Evolutionary conservation across 2,888 invertebrate species (phyloP).

Genomic region (Drosophila phalerata): DNA sequence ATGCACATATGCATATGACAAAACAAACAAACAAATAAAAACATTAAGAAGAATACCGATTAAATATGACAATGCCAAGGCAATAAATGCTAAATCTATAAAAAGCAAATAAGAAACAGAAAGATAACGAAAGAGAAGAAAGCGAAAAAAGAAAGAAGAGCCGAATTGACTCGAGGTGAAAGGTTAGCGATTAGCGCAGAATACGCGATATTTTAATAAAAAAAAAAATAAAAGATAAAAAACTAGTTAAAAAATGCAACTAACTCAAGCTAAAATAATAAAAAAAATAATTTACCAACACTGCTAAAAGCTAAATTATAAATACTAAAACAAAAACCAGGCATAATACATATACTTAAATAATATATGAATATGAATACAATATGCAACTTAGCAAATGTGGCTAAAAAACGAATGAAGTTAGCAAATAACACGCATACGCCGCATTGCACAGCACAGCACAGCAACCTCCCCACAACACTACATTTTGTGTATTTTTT

Average conservation of each 20-base stretch:
- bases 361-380: constrained; percentile 2
- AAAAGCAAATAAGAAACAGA: background rate
- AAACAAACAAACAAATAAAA: background rate
- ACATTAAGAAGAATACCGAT: background rate
- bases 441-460: constrained; percentile 39
- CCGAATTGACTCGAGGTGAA: constrained; percentile 14
- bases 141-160: background rate
- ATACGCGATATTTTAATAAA: constrained; percentile 48
- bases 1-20: background rate
- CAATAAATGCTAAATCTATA: constrained; percentile 27
- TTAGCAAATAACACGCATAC: constrained; percentile 58
- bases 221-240: constrained; percentile 22
- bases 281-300: constrained; percentile 44
- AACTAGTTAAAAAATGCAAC: constrained; percentile 39
- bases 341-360: constrained; percentile 6
- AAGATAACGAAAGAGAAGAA: background rate
- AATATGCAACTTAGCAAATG: constrained; percentile 33
- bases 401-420: constrained; percentile 4
- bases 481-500: constrained; percentile 1
- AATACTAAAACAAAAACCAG: constrained; percentile 27
- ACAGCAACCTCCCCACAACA: constrained; percentile 4
- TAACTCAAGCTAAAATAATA: constrained; percentile 56
- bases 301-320: constrained; percentile 56
- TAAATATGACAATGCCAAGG: constrained; percentile 30
- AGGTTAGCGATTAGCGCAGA: constrained; percentile 43